Conservation (phyloP, 2,797 vertebrate genomes). For the Intellagama lesueurii region DNA sequence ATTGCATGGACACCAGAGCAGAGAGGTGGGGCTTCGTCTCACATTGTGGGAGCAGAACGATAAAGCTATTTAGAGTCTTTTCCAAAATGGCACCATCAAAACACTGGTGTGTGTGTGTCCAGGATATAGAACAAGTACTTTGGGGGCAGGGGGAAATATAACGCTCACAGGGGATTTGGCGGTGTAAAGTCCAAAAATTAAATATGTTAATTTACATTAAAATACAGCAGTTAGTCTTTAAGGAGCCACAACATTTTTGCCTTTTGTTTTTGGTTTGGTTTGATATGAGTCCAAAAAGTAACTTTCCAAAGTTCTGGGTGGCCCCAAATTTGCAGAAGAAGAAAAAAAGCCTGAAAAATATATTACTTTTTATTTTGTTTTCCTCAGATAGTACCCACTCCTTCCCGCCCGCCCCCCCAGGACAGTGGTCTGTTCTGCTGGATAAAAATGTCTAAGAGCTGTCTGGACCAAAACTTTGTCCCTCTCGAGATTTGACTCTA, state of each 20-base stretch:
- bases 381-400: not conserved
- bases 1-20: constrained; percentile 15
- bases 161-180: no score
- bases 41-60: not conserved
- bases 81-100: not conserved
- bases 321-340: not conserved
- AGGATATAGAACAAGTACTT: no score
- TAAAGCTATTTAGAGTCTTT: constrained; percentile 3
- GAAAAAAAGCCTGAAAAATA: not conserved
- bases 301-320: no score
- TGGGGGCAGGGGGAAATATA: no score
- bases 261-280: no score
- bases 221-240: no score
- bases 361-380: not conserved
- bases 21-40: not conserved
- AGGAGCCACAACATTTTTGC: no score
- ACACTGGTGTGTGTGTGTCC: not conserved
- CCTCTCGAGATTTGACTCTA: constrained; percentile 16
- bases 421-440: not conserved
- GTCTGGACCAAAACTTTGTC: not conserved
- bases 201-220: no score
- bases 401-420: not conserved
- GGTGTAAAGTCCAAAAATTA: no score
- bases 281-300: no score
- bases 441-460: not conserved